A percentile compares a stretch with the other conserved stretches of the same genome.
Evolutionary conservation across 1,140 invertebrate species (phyloP).

Genomic region (Lethocerus indicus): DNA sequence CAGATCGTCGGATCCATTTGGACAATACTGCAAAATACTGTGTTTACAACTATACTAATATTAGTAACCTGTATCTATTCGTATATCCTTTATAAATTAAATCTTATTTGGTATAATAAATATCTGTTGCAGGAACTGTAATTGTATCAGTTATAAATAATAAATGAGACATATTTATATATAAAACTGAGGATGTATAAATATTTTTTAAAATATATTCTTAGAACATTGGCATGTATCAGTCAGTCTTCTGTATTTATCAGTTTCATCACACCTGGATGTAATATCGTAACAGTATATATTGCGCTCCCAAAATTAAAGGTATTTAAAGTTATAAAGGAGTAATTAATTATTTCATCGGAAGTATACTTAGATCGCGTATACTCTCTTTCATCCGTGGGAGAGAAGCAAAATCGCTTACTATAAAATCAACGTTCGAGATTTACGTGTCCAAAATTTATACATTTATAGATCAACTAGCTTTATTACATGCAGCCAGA

Average conservation of each 20-base stretch:
- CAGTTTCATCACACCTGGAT: slow-evolving; percentile 12
- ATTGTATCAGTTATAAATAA: slow-evolving; percentile 15
- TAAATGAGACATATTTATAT: slow-evolving; percentile 8
- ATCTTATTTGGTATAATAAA: slow-evolving; percentile 17
- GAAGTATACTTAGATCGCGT: background rate
- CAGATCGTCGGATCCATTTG: too few species aligned
- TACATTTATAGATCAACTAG: background rate
- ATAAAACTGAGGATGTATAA: slow-evolving; percentile 15
- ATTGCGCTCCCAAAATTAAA: slow-evolving; percentile 6
- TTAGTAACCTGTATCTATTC: slow-evolving; percentile 7
- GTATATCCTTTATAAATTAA: slow-evolving; percentile 17
- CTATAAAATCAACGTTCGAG: background rate
- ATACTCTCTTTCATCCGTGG: background rate
- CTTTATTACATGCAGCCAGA: background rate
- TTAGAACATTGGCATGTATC: slow-evolving; percentile 19
- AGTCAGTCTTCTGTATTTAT: slow-evolving; percentile 19
- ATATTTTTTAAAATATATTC: slow-evolving; percentile 15
- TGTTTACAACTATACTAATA: slow-evolving; percentile 9
- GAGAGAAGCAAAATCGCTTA: background rate
- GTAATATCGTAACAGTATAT: background rate
- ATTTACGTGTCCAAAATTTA: background rate
- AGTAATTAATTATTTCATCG: background rate
- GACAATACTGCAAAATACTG: slow-evolving; percentile 19
- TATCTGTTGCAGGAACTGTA: slow-evolving; percentile 19
- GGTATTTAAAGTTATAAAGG: slow-evolving; percentile 4